Evolutionary conservation across 2,113 vertebrate genomes (phyloP).

Genomic region (Aleadryas rufinucha): DNA sequence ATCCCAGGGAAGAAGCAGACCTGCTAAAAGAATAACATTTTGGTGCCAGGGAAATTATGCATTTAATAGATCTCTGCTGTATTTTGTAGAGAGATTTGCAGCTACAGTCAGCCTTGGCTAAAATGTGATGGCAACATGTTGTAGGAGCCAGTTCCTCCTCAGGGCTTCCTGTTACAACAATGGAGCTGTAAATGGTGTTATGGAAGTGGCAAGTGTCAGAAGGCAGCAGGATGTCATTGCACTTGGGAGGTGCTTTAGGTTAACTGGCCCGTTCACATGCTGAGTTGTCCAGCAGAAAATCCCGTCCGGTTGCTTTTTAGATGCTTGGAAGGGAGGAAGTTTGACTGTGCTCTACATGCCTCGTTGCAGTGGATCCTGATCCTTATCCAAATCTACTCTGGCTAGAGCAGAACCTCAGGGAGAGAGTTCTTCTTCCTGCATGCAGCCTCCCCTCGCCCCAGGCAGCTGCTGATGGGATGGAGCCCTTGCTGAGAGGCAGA

Average conservation of each 20-base stretch:
- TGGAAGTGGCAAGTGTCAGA: conserved; percentile 51
- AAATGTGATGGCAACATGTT: conserved; percentile 32
- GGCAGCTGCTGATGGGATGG: not conserved
- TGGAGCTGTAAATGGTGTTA: conserved; percentile 43
- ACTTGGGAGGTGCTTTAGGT: conserved; percentile 16
- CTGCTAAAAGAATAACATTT: conserved; percentile 55
- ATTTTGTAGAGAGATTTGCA: conserved; percentile 57
- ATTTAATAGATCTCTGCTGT: conserved; percentile 62
- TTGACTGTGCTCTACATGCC: not conserved
- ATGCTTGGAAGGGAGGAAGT: not conserved
- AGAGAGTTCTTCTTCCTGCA: not conserved
- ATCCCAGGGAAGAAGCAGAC: conserved; percentile 41
- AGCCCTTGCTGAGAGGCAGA: not conserved
- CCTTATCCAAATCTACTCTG: not conserved
- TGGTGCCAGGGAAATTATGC: conserved; percentile 54
- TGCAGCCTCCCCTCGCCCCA: not conserved
- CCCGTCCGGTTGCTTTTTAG: not conserved
- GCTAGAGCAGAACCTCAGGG: not conserved
- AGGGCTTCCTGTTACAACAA: conserved; percentile 15
- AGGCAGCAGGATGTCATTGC: conserved; percentile 21
- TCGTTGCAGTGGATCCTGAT: not conserved
- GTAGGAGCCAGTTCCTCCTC: conserved; percentile 56
- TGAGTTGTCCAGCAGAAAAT: not conserved
- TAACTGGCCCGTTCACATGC: not conserved
- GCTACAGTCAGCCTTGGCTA: conserved; percentile 54